Conservation (phyloP, 2,113 vertebrate species). For the Erpornis zantholeuca region DNA sequence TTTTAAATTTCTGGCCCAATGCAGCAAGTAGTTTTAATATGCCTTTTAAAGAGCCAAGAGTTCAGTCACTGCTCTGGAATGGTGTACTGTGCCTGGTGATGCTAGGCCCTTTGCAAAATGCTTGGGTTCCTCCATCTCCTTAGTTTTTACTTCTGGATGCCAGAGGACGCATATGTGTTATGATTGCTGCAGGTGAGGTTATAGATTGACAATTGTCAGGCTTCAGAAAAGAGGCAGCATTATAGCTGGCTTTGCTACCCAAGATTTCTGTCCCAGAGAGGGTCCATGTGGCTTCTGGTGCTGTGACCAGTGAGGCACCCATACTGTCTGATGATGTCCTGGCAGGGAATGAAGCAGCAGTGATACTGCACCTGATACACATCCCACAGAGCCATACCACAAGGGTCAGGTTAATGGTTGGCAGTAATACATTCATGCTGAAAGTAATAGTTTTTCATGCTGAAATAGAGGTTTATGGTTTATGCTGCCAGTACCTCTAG, state of each 20-base stretch:
- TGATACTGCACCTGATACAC: not conserved
- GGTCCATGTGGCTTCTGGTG: not conserved
- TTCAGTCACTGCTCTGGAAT: not conserved
- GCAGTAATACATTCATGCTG: not conserved
- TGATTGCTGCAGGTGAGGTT: accelerated
- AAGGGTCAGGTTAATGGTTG: not conserved
- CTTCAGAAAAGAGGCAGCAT: not conserved
- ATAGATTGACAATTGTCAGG: not conserved
- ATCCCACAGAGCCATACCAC: not conserved
- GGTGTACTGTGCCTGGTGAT: not conserved
- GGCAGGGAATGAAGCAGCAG: not conserved
- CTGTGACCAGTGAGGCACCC: not conserved
- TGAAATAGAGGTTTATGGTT: not conserved
- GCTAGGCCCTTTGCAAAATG: not conserved
- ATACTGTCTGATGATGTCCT: not conserved
- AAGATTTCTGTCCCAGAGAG: not conserved
- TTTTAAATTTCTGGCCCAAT: not conserved
- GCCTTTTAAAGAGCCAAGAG: not conserved
- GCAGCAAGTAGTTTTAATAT: not conserved
- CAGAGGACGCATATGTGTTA: not conserved
- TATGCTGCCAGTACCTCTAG: not conserved
- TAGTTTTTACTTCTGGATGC: not conserved
- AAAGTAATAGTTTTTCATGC: not conserved
- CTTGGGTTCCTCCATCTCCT: not conserved
- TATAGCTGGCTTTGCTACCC: not conserved